Evolutionary conservation across 2,888 invertebrate species (phyloP).

Genomic region (Nineta flava): DNA sequence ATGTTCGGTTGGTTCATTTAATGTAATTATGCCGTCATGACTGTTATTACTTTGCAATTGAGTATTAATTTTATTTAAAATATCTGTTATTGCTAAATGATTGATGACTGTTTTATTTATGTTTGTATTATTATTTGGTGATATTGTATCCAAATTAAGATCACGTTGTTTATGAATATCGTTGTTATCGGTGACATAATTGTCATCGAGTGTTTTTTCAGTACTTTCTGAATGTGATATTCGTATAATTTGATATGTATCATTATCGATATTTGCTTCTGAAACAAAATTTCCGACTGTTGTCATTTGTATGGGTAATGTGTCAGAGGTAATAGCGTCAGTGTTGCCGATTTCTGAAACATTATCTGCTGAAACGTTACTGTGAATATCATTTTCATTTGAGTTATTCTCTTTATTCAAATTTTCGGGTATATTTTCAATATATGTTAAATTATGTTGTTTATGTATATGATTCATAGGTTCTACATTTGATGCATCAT

Average conservation of each 20-base stretch:
- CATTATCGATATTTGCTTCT: not conserved
- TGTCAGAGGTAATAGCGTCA: not conserved
- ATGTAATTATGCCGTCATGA: not conserved
- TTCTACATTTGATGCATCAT: too few species aligned
- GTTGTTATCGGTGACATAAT: constrained; percentile 1
- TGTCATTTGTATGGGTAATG: not conserved
- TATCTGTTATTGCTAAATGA: too few species aligned
- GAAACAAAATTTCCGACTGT: not conserved
- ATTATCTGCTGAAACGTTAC: too few species aligned
- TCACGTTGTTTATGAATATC: not conserved
- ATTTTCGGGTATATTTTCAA: too few species aligned
- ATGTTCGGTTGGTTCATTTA: constrained; percentile 7
- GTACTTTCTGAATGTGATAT: constrained; percentile 6
- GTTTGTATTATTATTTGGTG: not conserved
- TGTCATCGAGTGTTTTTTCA: constrained; percentile 11
- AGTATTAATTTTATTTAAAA: too few species aligned
- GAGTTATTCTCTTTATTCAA: too few species aligned
- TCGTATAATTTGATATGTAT: not conserved
- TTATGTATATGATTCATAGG: too few species aligned
- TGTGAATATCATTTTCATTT: too few species aligned
- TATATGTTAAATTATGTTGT: too few species aligned
- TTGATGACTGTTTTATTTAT: too few species aligned
- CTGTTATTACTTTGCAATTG: not conserved
- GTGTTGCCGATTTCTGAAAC: too few species aligned
- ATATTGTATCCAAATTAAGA: not conserved